A percentile compares a stretch with the other conserved stretches of the same genome.
phyloP scores from a whole-genome alignment of 2,797 vertebrate species.

The Acrossocheilus fasciatus region DNA sequence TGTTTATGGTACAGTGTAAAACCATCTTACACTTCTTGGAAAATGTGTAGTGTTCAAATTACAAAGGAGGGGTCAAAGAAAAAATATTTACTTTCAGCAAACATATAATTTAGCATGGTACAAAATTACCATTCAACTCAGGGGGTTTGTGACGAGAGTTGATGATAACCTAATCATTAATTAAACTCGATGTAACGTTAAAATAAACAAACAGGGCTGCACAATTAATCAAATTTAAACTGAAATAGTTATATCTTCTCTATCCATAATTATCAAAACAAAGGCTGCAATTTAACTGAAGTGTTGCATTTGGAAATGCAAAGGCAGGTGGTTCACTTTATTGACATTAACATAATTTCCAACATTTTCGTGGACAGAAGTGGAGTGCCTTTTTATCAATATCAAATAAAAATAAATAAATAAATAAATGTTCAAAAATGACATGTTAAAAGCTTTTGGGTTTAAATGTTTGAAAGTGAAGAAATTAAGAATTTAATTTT shows the following conservation, averaged over 20 bases:
- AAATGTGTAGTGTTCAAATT: not conserved
- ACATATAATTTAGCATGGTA: not conserved
- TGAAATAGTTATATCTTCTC: not conserved
- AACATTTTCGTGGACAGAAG: not conserved
- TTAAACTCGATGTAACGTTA: not conserved
- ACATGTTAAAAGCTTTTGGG: not conserved
- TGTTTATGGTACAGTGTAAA: conserved; percentile 1
- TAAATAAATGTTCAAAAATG: no score
- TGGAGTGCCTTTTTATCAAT: not conserved
- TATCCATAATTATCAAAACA: not conserved
- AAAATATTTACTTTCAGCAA: not conserved
- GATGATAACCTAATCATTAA: not conserved
- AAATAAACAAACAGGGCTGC: not conserved
- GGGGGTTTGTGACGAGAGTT: not conserved
- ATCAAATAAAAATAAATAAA: no score
- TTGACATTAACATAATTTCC: not conserved
- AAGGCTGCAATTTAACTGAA: not conserved
- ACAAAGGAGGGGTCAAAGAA: not conserved
- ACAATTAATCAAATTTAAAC: not conserved
- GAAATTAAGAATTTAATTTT: not conserved
- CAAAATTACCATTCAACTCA: not conserved
- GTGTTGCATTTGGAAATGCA: not conserved
- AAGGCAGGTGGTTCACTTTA: not conserved
- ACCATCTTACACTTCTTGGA: not conserved
- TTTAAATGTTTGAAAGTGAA: not conserved